A percentile compares a stretch with the other conserved stretches of the same genome.
Evolutionary conservation across 2,888 invertebrate species (phyloP).

Genomic region (Oscheius sp.): DNA sequence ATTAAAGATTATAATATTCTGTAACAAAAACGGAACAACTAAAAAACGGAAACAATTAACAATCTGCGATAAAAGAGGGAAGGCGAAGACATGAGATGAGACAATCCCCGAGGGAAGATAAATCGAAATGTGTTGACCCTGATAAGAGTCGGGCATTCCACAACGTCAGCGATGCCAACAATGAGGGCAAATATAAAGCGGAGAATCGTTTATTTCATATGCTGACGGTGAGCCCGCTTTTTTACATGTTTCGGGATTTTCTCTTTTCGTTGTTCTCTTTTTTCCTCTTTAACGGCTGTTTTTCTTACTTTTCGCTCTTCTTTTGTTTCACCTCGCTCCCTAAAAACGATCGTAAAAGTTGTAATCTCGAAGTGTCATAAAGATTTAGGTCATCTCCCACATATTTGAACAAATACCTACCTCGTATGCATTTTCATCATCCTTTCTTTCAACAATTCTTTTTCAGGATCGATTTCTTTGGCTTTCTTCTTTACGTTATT

Average conservation of each 20-base stretch:
- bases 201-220: slow-evolving; percentile 44
- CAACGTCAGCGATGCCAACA: slow-evolving; percentile 18
- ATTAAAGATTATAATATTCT: slow-evolving; percentile 8
- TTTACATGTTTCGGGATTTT: slow-evolving; percentile 94
- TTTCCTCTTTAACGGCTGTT: slow-evolving; percentile 85
- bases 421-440: slow-evolving; percentile 42
- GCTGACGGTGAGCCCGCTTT: slow-evolving; percentile 80
- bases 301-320: slow-evolving; percentile 76
- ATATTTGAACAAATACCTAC: neutral
- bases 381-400: slow-evolving; percentile 6
- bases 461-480: slow-evolving; percentile 36
- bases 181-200: neutral
- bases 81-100: neutral
- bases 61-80: neutral
- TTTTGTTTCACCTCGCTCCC: slow-evolving; percentile 47
- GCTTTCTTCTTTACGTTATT: slow-evolving; percentile 37
- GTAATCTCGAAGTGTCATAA: neutral
- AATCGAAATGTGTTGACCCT: slow-evolving; percentile 18
- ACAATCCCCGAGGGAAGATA: neutral
- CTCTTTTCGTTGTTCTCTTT: slow-evolving; percentile 85
- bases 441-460: slow-evolving; percentile 39
- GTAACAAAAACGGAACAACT: slow-evolving; percentile 22
- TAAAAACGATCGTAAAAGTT: slow-evolving; percentile 23
- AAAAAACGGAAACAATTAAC: slow-evolving; percentile 1
- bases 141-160: slow-evolving; percentile 15